A percentile compares a stretch with the other conserved stretches of the same genome.
phyloP scores from a whole-genome alignment of 2,113 vertebrate species.

The Cardinalis cardinalis region DNA sequence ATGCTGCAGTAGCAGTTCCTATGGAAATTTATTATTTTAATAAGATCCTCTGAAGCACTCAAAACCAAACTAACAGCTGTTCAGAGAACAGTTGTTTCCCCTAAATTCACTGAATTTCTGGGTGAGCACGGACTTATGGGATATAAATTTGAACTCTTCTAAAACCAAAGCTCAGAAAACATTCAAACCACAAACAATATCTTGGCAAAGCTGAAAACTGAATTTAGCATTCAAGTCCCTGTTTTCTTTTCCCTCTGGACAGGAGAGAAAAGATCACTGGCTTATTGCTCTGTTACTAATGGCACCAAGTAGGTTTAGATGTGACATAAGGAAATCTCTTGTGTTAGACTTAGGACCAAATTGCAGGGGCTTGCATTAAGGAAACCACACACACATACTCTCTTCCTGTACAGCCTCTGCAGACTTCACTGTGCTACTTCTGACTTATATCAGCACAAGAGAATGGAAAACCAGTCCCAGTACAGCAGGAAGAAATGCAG shows the following conservation, averaged over 20 bases:
- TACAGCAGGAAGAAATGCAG: accelerated
- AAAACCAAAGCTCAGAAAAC: background rate
- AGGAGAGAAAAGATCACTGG: background rate
- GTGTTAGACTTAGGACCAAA: background rate
- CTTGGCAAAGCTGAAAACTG: background rate
- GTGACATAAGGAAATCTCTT: background rate
- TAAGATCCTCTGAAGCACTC: slow-evolving; percentile 37
- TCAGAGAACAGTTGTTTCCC: slow-evolving; percentile 22
- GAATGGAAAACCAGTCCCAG: background rate
- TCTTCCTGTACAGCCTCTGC: background rate
- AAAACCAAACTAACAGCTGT: slow-evolving; percentile 49
- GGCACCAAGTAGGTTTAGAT: background rate
- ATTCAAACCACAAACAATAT: background rate
- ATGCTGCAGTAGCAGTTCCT: slow-evolving; percentile 24
- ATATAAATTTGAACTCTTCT: background rate
- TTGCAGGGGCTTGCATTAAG: background rate
- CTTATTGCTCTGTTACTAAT: background rate
- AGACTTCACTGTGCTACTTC: background rate
- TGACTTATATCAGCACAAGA: background rate
- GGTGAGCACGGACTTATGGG: slow-evolving; percentile 3
- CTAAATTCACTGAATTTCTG: slow-evolving; percentile 45
- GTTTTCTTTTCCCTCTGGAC: background rate
- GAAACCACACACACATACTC: background rate
- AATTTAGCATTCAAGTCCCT: background rate
- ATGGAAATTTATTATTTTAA: slow-evolving; percentile 63